Conservation (phyloP, 2,797 vertebrate genomes). For the Karalla daura region DNA sequence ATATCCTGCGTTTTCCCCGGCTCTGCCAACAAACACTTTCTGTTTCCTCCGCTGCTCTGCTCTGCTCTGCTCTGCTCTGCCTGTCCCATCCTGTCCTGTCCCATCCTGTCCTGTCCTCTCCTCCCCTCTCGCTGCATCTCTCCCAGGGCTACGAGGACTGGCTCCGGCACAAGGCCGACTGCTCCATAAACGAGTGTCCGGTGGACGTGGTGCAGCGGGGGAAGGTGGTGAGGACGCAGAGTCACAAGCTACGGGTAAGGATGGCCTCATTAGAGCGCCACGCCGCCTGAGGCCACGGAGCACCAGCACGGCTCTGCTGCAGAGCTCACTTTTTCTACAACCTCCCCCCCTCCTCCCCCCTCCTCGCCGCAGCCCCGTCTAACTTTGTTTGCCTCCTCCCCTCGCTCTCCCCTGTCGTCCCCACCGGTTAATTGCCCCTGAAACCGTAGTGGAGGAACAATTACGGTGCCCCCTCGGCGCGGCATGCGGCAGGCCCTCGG, state of each 20-base stretch:
- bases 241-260: slow-evolving; percentile 91
- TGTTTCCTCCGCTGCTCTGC: neutral
- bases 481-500: neutral
- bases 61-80: slow-evolving; percentile 14
- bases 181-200: slow-evolving; percentile 94
- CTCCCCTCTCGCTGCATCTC: slow-evolving; percentile 28
- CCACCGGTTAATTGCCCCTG: slow-evolving; percentile 46
- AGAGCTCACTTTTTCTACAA: slow-evolving; percentile 48
- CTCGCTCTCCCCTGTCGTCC: slow-evolving; percentile 25
- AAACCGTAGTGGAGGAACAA: slow-evolving; percentile 32
- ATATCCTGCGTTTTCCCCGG: slow-evolving; percentile 27
- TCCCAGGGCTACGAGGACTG: slow-evolving; percentile 98
- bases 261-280: slow-evolving; percentile 70
- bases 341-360: slow-evolving; percentile 24
- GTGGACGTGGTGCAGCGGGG: slow-evolving; percentile 94
- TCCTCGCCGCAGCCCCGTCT: slow-evolving; percentile 41
- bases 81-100: neutral
- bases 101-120: slow-evolving; percentile 13
- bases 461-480: slow-evolving; percentile 27
- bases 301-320: slow-evolving; percentile 51
- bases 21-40: slow-evolving; percentile 12
- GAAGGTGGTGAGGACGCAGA: slow-evolving; percentile 94
- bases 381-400: slow-evolving; percentile 32
- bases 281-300: slow-evolving; percentile 72
- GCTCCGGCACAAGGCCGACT: slow-evolving; percentile 98